These are phyloP conservation scores for Drosophila melanica DNA, from an alignment of 1,140 invertebrate genomes.

Conservation along the genomic window DNA sequence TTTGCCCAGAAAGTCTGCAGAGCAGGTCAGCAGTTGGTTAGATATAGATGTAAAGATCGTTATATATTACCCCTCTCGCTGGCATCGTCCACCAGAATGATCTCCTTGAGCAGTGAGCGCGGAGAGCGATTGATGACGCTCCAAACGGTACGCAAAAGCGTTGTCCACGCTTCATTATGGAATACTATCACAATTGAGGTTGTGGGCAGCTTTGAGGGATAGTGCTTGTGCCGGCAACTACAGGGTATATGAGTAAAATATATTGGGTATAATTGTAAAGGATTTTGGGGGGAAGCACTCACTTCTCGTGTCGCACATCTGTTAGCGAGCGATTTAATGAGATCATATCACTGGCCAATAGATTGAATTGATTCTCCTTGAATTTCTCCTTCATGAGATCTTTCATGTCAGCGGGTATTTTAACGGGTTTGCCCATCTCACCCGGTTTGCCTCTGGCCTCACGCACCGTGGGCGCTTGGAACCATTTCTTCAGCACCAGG, in stretches of 20 bases:
- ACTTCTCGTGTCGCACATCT: constrained; percentile 96
- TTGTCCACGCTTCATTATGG: constrained; percentile 99
- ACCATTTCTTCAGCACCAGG: constrained; percentile 88
- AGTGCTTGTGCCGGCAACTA: constrained; percentile 91
- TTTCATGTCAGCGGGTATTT: constrained; percentile 93
- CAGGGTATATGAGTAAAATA: not conserved
- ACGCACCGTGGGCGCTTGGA: constrained; percentile 88
- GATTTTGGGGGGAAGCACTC: too few species aligned
- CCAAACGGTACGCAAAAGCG: constrained; percentile 96
- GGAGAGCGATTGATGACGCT: constrained; percentile 98
- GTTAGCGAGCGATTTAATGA: constrained; percentile 97
- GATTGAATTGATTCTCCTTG: constrained; percentile 99
- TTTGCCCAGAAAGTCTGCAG: constrained; percentile 91
- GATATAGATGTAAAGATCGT: not conserved
- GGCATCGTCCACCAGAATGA: constrained; percentile 98
- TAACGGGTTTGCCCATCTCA: constrained; percentile 95
- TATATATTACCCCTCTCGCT: constrained; percentile 89
- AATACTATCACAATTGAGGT: constrained; percentile 98
- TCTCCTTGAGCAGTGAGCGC: constrained; percentile 93
- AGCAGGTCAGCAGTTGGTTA: not conserved
- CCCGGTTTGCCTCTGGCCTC: constrained; percentile 90
- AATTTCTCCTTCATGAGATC: constrained; percentile 96
- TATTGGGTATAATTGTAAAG: not conserved
- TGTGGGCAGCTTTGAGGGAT: constrained; percentile 91
- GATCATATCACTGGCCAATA: constrained; percentile 98